Percentiles rank a stretch among this genome's conserved stretches.
phyloP scores from a whole-genome alignment of 2,797 vertebrate genomes.

The Antrozous pallidus region DNA sequence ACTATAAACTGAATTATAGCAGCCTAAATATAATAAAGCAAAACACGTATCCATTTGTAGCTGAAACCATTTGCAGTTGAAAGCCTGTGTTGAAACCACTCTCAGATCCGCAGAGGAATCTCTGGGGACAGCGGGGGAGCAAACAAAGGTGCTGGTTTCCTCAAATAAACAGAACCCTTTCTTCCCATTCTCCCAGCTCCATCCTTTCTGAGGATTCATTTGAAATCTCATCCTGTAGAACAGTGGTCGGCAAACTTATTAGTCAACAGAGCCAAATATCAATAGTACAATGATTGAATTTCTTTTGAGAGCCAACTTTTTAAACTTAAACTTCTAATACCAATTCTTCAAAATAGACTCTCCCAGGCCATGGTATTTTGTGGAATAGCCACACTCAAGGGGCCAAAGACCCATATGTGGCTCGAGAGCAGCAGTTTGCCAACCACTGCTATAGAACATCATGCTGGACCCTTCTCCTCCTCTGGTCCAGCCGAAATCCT shows the following conservation, averaged over 20 bases:
- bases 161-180: neutral
- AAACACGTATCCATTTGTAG: constrained; percentile 23
- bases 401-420: too few species aligned
- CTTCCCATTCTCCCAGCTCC: neutral
- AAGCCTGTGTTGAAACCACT: neutral
- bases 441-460: constrained; percentile 16
- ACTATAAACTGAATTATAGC: constrained; percentile 62
- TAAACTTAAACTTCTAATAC: too few species aligned
- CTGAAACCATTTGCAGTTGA: constrained; percentile 12
- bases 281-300: too few species aligned
- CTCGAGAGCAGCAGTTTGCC: too few species aligned
- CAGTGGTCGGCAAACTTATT: too few species aligned
- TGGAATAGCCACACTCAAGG: too few species aligned
- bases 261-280: too few species aligned
- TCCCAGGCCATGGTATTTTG: too few species aligned
- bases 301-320: too few species aligned
- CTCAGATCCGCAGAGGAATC: neutral
- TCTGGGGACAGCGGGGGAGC: neutral
- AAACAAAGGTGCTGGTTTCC: neutral
- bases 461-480: constrained; percentile 12
- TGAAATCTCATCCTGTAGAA: constrained; percentile 28
- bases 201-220: neutral
- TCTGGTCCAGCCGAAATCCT: constrained; percentile 48
- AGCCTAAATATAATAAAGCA: constrained; percentile 43
- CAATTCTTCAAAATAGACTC: too few species aligned